A percentile compares a stretch with the other conserved stretches of the same genome.
These are phyloP conservation scores for Asobara japonica DNA, from an alignment of 1,140 invertebrate genomes.

Conservation along the genomic window DNA sequence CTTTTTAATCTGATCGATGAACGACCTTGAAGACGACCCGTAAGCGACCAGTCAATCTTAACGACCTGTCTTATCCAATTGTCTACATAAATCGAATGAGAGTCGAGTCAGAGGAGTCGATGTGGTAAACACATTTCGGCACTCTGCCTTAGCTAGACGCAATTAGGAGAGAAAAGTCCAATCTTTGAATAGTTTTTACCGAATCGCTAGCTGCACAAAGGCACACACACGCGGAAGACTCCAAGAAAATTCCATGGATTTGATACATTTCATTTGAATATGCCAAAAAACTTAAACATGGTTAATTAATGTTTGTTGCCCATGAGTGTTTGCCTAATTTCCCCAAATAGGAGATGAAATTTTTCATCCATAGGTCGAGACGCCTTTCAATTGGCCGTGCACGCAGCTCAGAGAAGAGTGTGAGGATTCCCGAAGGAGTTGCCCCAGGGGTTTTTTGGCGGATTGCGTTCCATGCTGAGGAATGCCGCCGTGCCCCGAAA, in stretches of 20 bases:
- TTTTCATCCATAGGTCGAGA: background rate
- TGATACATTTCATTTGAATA: too few species aligned
- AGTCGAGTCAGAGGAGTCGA: too few species aligned
- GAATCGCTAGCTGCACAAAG: too few species aligned
- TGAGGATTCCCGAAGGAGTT: background rate
- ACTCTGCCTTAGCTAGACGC: too few species aligned
- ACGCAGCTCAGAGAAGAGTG: background rate
- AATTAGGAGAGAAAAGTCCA: too few species aligned
- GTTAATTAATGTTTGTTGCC: background rate
- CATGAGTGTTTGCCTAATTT: background rate
- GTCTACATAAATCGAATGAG: background rate
- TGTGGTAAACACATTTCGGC: background rate
- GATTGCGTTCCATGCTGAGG: constrained; percentile 2
- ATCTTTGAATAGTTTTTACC: too few species aligned
- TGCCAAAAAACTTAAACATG: too few species aligned
- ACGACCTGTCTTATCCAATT: background rate
- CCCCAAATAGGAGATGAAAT: background rate
- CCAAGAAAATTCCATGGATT: too few species aligned
- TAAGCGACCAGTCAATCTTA: background rate
- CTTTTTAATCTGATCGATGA: background rate
- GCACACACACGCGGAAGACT: too few species aligned
- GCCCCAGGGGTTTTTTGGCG: background rate
- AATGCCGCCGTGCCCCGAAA: constrained; percentile 28
- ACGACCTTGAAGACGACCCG: background rate
- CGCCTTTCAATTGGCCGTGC: background rate